phyloP scores from a whole-genome alignment of 2,113 vertebrate species.

The Lepus americanus region DNA sequence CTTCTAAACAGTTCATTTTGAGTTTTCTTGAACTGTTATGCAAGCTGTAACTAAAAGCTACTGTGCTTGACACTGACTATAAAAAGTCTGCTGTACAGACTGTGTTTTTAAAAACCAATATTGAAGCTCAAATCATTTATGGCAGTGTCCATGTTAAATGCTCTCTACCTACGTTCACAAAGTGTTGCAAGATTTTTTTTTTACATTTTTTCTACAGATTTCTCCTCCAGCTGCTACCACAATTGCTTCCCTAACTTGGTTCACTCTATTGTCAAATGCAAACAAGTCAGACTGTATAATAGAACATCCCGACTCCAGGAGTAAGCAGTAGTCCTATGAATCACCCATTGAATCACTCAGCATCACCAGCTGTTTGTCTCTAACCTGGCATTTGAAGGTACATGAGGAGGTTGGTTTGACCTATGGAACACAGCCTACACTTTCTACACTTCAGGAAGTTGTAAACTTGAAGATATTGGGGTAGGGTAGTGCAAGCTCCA shows the following conservation, averaged over 20 bases:
- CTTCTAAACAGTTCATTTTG: slow-evolving; percentile 78
- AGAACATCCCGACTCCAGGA: slow-evolving; percentile 47
- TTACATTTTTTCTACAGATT: slow-evolving; percentile 71
- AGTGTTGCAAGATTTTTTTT: slow-evolving; percentile 73
- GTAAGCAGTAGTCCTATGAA: not conserved
- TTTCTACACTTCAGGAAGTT: not conserved
- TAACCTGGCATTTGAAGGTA: slow-evolving; percentile 6
- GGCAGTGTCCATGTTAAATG: slow-evolving; percentile 81
- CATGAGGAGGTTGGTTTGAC: not conserved
- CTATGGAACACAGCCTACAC: not conserved
- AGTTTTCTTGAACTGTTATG: slow-evolving; percentile 84
- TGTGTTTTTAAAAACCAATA: slow-evolving; percentile 81
- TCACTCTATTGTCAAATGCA: slow-evolving; percentile 53
- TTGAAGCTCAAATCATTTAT: slow-evolving; percentile 82
- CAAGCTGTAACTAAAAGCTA: slow-evolving; percentile 85
- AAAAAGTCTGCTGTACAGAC: slow-evolving; percentile 84
- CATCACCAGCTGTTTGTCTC: not conserved
- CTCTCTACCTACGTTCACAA: slow-evolving; percentile 76
- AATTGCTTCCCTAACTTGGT: slow-evolving; percentile 58
- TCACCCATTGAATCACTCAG: slow-evolving; percentile 54
- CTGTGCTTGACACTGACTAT: slow-evolving; percentile 82
- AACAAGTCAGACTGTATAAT: slow-evolving; percentile 46
- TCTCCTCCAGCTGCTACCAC: slow-evolving; percentile 75
- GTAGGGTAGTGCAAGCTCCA: not conserved
- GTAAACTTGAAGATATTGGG: not conserved